A percentile compares a stretch with the other conserved stretches of the same genome.
Evolutionary conservation across 2,113 vertebrate genomes (phyloP).

Genomic region (Psilopsiagon aymara): DNA sequence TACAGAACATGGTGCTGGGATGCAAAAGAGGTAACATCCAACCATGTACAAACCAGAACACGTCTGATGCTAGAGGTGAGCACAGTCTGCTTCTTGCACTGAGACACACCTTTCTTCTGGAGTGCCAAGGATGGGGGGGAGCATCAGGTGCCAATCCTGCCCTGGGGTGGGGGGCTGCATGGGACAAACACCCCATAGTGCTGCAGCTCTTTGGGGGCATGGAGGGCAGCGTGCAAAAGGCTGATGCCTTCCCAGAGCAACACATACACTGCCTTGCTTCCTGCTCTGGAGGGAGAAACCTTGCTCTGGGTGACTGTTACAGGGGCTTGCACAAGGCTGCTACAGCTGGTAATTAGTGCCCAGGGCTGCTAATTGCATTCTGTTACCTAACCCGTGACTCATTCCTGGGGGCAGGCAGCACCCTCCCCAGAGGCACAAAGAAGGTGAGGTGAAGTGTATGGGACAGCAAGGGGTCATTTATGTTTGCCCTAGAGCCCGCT

Average conservation of each 20-base stretch:
- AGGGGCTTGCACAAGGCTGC: slow-evolving; percentile 14
- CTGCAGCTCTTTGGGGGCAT: neutral
- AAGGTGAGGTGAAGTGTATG: neutral
- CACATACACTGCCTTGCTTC: rapidly evolving
- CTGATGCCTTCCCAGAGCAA: neutral
- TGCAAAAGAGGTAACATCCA: neutral
- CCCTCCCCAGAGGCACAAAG: neutral
- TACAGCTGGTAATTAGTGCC: slow-evolving; percentile 50
- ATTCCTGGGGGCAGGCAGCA: neutral
- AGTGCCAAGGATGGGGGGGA: neutral
- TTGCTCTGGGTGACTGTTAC: neutral
- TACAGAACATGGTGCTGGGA: neutral
- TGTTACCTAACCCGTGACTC: slow-evolving; percentile 30
- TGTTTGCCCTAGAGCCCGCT: slow-evolving; percentile 1
- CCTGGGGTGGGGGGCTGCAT: rapidly evolving
- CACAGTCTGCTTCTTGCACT: neutral
- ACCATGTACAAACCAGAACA: neutral
- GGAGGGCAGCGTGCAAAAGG: neutral
- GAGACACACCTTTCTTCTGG: neutral
- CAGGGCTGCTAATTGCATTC: slow-evolving; percentile 39
- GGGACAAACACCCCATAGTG: neutral
- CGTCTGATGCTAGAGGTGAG: neutral
- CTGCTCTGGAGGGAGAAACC: neutral
- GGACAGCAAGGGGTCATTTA: neutral
- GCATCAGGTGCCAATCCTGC: neutral